Evolutionary conservation across 2,113 vertebrate genomes (phyloP).

Genomic region (Meriones unguiculatus): DNA sequence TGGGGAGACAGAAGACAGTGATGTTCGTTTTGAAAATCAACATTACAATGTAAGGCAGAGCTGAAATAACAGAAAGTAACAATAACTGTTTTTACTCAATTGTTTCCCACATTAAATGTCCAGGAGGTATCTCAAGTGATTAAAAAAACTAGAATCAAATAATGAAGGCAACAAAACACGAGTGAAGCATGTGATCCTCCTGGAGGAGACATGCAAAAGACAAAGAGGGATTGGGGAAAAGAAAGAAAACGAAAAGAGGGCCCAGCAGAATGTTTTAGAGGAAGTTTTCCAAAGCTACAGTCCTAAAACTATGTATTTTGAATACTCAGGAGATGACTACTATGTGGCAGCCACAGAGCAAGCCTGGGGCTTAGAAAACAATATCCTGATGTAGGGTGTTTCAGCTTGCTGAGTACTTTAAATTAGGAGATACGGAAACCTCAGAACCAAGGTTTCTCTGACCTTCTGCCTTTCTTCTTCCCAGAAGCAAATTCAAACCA

Average conservation of each 20-base stretch:
- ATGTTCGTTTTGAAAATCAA: conserved; percentile 49
- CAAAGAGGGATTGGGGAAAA: not conserved
- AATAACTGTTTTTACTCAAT: conserved; percentile 3
- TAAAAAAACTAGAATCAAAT: conserved; percentile 43
- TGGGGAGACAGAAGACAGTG: not conserved
- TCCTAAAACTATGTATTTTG: not conserved
- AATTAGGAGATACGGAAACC: not conserved
- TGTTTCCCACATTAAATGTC: not conserved
- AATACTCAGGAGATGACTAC: not conserved
- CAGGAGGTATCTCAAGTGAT: conserved; percentile 9
- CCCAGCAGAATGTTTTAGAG: not conserved
- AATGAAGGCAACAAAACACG: not conserved
- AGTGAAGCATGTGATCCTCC: not conserved
- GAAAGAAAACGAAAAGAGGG: not conserved
- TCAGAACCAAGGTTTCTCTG: not conserved
- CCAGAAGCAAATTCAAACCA: not conserved
- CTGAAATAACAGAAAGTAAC: conserved; percentile 32
- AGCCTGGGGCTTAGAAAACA: not conserved
- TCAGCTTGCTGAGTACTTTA: not conserved
- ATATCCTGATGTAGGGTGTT: not conserved
- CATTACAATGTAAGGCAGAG: not conserved
- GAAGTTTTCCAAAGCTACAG: not conserved
- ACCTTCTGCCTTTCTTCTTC: not conserved
- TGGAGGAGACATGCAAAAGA: not conserved
- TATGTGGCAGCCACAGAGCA: not conserved